These are phyloP conservation scores for Pseudorasbora parva DNA, from an alignment of 2,113 vertebrate species.

Conservation along the genomic window DNA sequence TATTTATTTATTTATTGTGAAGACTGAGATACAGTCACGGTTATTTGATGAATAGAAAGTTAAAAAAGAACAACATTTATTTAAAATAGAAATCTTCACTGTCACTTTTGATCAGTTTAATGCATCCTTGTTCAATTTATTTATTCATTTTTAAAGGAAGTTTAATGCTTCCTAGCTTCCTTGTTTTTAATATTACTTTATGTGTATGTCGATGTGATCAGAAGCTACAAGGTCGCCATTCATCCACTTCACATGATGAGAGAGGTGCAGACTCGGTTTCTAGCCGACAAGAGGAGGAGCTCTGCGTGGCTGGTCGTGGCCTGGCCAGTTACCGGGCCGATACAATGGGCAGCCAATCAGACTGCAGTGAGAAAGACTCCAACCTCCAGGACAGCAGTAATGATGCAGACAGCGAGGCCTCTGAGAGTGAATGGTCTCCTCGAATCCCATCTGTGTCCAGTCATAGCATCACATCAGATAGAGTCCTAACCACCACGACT, in stretches of 20 bases:
- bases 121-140: background rate
- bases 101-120: background rate
- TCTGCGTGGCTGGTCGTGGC: slow-evolving; percentile 56
- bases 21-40: background rate
- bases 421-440: slow-evolving; percentile 84
- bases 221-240: slow-evolving; percentile 75
- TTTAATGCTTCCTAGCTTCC: background rate
- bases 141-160: background rate
- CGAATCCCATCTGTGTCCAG: slow-evolving; percentile 53
- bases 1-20: no score
- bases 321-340: slow-evolving; percentile 62
- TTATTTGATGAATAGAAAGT: no score
- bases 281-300: slow-evolving; percentile 65
- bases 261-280: slow-evolving; percentile 61
- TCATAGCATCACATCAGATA: slow-evolving; percentile 49
- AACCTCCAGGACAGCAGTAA: slow-evolving; percentile 87
- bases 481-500: slow-evolving; percentile 50
- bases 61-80: no score
- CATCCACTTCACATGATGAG: slow-evolving; percentile 72
- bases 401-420: slow-evolving; percentile 94
- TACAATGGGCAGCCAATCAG: slow-evolving; percentile 82
- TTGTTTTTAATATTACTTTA: background rate
- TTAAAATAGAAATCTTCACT: no score
- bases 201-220: slow-evolving; percentile 41
- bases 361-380: slow-evolving; percentile 86